Percentiles rank a stretch among this genome's conserved stretches.
phyloP scores from a whole-genome alignment of 2,888 invertebrate species.

The Microdon myrmicae region DNA sequence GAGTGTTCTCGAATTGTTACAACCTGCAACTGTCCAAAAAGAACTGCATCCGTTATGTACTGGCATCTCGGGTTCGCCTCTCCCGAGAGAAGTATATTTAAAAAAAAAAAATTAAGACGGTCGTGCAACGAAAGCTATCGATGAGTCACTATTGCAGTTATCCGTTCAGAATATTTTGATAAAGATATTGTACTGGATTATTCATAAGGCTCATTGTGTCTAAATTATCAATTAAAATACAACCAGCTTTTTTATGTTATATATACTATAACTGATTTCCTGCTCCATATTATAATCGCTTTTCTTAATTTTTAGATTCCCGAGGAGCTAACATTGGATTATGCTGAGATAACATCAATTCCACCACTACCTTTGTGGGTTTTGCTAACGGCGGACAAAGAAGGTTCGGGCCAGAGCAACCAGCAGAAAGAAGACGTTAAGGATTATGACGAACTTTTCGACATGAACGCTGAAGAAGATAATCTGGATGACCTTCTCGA shows the following conservation, averaged over 20 bases:
- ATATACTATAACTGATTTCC: too few relatives aligned
- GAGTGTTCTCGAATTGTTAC: too few relatives aligned
- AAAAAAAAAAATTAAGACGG: too few relatives aligned
- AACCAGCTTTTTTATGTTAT: too few relatives aligned
- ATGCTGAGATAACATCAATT: slow-evolving; percentile 97
- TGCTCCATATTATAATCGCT: neutral
- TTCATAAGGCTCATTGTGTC: slow-evolving; percentile 1
- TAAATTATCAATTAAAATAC: neutral
- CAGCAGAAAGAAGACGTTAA: slow-evolving; percentile 57
- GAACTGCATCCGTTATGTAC: too few relatives aligned
- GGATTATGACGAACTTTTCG: slow-evolving; percentile 93
- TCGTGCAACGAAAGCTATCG: too few relatives aligned
- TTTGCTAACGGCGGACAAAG: slow-evolving; percentile 92
- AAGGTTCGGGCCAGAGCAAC: slow-evolving; percentile 69
- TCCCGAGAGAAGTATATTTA: too few relatives aligned
- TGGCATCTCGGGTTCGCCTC: too few relatives aligned
- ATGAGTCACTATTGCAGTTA: too few relatives aligned
- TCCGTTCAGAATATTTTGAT: too few relatives aligned
- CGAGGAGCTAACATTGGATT: slow-evolving; percentile 89
- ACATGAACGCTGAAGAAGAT: slow-evolving; percentile 82
- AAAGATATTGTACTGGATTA: too few relatives aligned
- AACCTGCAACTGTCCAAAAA: too few relatives aligned
- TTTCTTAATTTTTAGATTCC: slow-evolving; percentile 70
- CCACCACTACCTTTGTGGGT: slow-evolving; percentile 98
- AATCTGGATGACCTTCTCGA: slow-evolving; percentile 82